Percentiles rank a stretch among this genome's conserved stretches.
Evolutionary conservation across 2,888 invertebrate species (phyloP).

Genomic region (Diaperis boleti): DNA sequence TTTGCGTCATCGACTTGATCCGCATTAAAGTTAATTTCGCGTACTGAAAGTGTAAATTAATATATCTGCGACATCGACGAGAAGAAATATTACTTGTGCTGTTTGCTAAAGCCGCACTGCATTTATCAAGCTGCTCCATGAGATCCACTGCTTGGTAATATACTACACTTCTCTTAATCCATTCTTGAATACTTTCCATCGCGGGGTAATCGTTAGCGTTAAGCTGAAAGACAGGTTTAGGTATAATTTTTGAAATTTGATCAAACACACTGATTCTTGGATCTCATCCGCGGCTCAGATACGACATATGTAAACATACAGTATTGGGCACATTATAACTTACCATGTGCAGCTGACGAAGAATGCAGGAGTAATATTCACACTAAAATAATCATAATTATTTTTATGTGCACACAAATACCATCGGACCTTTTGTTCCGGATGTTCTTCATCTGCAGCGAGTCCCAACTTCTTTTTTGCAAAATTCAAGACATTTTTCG

Average conservation of each 20-base stretch:
- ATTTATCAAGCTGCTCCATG: constrained; percentile 48
- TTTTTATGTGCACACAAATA: neutral
- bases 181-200: constrained; percentile 52
- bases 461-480: constrained; percentile 57
- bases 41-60: neutral
- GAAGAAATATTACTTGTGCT: constrained; percentile 44
- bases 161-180: constrained; percentile 56
- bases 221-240: constrained; percentile 49
- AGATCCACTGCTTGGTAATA: constrained; percentile 52
- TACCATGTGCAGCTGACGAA: constrained; percentile 50
- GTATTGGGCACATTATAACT: constrained; percentile 20
- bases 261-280: too few species aligned
- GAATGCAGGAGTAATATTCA: constrained; percentile 51
- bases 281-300: too few species aligned
- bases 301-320: too few species aligned
- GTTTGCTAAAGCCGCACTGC: constrained; percentile 50
- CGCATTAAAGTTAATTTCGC: constrained; percentile 34
- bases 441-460: constrained; percentile 49
- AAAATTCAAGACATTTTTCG: constrained; percentile 57
- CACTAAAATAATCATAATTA: constrained; percentile 51
- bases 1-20: constrained; percentile 22
- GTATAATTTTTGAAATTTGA: too few species aligned
- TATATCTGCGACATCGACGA: neutral
- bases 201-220: constrained; percentile 54
- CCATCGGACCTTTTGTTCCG: constrained; percentile 54